Conservation (phyloP, 2,113 vertebrate species). For the Lepus timidus region DNA sequence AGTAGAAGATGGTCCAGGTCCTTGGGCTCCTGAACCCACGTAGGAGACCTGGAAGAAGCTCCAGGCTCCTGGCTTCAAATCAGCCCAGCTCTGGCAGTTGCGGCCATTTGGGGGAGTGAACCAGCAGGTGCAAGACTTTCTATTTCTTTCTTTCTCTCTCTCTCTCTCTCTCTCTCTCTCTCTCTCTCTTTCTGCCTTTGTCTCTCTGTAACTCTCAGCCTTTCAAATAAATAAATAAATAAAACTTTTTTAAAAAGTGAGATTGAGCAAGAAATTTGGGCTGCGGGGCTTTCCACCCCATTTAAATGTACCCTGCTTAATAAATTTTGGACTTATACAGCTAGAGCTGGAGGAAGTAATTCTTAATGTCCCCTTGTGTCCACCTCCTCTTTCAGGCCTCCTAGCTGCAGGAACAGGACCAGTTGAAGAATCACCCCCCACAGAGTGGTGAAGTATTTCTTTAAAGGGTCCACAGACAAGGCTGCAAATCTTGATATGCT, state of each 20-base stretch:
- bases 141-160: no score
- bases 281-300: not conserved
- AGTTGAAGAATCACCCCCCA: not conserved
- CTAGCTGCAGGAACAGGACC: not conserved
- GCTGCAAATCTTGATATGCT: slow-evolving; percentile 62
- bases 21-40: no score
- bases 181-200: no score
- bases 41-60: no score
- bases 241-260: not conserved
- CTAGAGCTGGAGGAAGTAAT: not conserved
- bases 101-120: no score
- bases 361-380: not conserved
- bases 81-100: no score
- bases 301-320: not conserved
- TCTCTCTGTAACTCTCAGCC: no score
- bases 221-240: no score
- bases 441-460: slow-evolving; percentile 57
- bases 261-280: not conserved
- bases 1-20: no score
- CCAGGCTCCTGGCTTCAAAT: no score
- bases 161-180: no score
- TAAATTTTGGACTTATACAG: not conserved
- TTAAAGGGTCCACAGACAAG: not conserved
- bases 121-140: no score
- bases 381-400: not conserved